Conservation (phyloP, 2,888 invertebrate genomes). For the Dryococelus australis region DNA sequence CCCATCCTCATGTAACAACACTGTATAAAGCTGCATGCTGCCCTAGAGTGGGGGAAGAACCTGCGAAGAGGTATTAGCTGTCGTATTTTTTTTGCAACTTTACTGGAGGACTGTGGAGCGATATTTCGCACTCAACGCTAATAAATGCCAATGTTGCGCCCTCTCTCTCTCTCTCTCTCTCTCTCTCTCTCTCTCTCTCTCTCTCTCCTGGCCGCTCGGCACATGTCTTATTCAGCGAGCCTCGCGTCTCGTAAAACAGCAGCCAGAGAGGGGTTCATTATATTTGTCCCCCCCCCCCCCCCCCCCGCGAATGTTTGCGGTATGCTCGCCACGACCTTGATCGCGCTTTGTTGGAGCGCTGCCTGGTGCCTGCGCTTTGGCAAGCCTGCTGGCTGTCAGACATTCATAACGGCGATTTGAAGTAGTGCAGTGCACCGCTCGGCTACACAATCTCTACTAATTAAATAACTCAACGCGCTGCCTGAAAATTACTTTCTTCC, state of each 20-base stretch:
- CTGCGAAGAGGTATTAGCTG: no score
- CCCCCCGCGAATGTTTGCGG: not conserved
- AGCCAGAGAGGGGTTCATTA: not conserved
- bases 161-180: not conserved
- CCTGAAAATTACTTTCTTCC: constrained; percentile 56
- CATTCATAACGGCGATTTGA: constrained; percentile 16
- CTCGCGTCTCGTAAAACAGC: not conserved
- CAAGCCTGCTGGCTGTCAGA: not conserved
- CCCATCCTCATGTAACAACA: no score
- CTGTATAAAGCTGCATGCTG: no score
- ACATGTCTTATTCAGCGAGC: constrained; percentile 7
- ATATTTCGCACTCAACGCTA: not conserved
- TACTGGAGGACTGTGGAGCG: not conserved
- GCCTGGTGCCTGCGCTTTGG: not conserved
- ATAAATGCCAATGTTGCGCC: not conserved
- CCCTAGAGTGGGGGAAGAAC: no score
- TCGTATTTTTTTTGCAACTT: not conserved
- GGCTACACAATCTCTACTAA: constrained; percentile 36
- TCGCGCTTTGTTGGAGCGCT: not conserved
- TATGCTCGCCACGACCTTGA: not conserved
- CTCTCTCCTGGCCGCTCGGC: not conserved
- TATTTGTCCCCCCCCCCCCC: not conserved
- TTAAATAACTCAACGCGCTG: constrained; percentile 49
- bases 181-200: not conserved
- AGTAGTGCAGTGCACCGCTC: not conserved